A percentile compares a stretch with the other conserved stretches of the same genome.
phyloP scores from a whole-genome alignment of 2,113 vertebrate species.

The Spermophilus dauricus region DNA sequence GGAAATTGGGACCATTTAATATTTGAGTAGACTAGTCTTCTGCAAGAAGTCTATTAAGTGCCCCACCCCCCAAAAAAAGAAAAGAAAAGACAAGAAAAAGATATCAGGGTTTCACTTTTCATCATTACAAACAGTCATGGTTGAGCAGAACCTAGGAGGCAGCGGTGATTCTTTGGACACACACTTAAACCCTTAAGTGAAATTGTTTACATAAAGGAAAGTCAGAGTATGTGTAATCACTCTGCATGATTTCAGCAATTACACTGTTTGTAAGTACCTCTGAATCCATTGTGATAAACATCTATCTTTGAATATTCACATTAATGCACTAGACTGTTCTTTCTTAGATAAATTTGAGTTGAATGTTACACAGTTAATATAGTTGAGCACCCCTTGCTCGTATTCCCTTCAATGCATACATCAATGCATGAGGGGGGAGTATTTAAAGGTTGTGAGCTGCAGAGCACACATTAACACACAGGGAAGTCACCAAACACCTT shows the following conservation, averaged over 20 bases:
- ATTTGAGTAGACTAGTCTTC: background rate
- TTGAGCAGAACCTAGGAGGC: background rate
- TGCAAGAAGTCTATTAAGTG: background rate
- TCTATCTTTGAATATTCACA: slow-evolving; percentile 86
- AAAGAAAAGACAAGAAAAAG: background rate
- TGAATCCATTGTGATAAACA: slow-evolving; percentile 88
- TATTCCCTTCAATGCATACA: slow-evolving; percentile 76
- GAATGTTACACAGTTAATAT: slow-evolving; percentile 60
- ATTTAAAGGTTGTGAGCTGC: slow-evolving; percentile 78
- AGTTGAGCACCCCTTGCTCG: slow-evolving; percentile 70
- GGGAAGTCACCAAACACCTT: slow-evolving; percentile 74
- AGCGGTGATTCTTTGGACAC: background rate
- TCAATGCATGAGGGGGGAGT: slow-evolving; percentile 72
- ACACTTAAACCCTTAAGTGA: slow-evolving; percentile 79
- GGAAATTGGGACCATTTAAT: background rate
- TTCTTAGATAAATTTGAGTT: slow-evolving; percentile 82
- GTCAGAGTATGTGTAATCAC: slow-evolving; percentile 80
- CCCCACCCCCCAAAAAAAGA: background rate
- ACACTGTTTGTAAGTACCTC: slow-evolving; percentile 84
- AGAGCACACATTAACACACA: slow-evolving; percentile 80
- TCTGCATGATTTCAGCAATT: slow-evolving; percentile 85
- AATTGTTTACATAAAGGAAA: slow-evolving; percentile 75
- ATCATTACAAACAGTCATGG: background rate
- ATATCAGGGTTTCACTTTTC: background rate
- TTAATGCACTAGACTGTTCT: slow-evolving; percentile 84